These are phyloP conservation scores for Cariama cristata DNA, from an alignment of 2,113 vertebrate genomes.

Conservation along the genomic window DNA sequence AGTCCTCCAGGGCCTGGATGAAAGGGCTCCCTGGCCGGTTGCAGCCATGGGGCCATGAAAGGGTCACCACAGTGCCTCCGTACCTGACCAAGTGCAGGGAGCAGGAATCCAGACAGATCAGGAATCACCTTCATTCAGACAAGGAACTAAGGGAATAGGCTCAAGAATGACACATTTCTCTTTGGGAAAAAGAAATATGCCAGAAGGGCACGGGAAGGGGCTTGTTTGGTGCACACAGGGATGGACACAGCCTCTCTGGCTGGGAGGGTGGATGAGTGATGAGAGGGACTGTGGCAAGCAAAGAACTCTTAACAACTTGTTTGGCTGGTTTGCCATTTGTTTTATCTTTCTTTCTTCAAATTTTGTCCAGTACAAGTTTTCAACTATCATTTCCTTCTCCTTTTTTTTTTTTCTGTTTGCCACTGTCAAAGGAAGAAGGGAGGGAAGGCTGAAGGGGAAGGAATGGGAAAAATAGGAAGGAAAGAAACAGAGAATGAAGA, in stretches of 20 bases:
- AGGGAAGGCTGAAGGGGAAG: neutral
- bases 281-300: neutral
- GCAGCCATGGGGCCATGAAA: accelerated
- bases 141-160: neutral
- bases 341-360: neutral
- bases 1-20: neutral
- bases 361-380: neutral
- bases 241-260: neutral
- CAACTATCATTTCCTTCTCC: neutral
- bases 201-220: neutral
- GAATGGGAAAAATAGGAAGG: neutral
- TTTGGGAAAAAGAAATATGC: neutral
- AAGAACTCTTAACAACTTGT: neutral
- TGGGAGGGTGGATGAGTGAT: neutral
- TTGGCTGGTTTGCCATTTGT: neutral
- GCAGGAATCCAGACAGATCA: neutral
- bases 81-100: neutral
- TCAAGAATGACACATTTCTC: neutral
- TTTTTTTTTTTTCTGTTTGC: neutral
- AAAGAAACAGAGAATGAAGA: neutral
- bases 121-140: neutral
- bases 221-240: neutral
- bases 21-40: accelerated
- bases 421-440: neutral
- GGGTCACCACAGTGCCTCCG: neutral